A percentile compares a stretch with the other conserved stretches of the same genome.
These are phyloP conservation scores for Calcarius lapponicus DNA, from an alignment of 2,797 vertebrate genomes.

Conservation along the genomic window DNA sequence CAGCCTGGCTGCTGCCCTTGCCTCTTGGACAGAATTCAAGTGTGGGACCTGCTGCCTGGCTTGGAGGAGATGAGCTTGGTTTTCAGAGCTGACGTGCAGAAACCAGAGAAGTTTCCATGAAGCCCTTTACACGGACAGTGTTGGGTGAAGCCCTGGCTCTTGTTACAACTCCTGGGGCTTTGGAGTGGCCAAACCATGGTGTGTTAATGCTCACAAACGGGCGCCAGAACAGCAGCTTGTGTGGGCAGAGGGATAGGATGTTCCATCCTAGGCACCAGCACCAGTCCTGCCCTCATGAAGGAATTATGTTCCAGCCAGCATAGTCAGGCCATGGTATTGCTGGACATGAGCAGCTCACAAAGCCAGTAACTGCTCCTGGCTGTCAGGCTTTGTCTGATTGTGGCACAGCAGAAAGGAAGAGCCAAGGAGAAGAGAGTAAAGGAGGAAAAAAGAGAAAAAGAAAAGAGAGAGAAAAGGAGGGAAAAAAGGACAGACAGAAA, in stretches of 20 bases:
- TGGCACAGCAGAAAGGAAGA: not conserved
- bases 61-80: not conserved
- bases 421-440: not conserved
- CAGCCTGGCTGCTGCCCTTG: fast-evolving
- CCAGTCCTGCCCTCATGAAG: not conserved
- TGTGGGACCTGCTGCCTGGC: not conserved
- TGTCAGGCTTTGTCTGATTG: not conserved
- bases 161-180: slow-evolving; percentile 1
- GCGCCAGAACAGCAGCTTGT: not conserved
- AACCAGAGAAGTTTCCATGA: slow-evolving; percentile 11
- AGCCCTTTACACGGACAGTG: not conserved
- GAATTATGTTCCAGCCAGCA: not conserved
- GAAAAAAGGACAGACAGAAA: not conserved
- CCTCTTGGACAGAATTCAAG: not conserved
- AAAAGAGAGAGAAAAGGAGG: fast-evolving
- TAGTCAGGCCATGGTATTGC: not conserved
- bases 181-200: not conserved
- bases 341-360: not conserved
- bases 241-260: not conserved
- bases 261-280: not conserved
- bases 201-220: not conserved
- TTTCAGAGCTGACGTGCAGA: not conserved
- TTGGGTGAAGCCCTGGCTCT: not conserved
- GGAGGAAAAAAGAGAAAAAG: no score
- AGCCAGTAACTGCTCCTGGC: not conserved